Percentiles rank a stretch among this genome's conserved stretches.
These are phyloP conservation scores for Cheilosia urbana DNA, from an alignment of 2,888 invertebrate species.

Conservation along the genomic window DNA sequence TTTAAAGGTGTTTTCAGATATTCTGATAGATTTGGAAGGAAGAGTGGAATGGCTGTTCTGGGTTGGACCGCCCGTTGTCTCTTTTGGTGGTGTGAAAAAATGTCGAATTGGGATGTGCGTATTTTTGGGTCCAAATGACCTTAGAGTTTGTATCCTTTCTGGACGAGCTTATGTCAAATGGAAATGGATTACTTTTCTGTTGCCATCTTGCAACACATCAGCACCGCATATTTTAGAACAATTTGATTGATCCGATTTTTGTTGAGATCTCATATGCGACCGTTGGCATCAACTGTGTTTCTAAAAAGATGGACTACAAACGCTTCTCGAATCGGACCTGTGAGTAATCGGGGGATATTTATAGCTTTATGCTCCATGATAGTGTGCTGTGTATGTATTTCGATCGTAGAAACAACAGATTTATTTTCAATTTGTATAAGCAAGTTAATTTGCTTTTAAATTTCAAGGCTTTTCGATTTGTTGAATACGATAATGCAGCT, in stretches of 20 bases:
- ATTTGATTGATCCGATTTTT: not conserved
- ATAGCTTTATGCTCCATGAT: slow-evolving; percentile 22
- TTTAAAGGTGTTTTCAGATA: slow-evolving; percentile 30
- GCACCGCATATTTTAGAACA: not conserved
- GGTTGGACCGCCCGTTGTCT: slow-evolving; percentile 9
- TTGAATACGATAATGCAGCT: not conserved
- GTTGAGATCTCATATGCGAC: not conserved
- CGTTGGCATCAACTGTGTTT: not conserved
- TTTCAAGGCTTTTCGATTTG: slow-evolving; percentile 39
- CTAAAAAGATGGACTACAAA: slow-evolving; percentile 2
- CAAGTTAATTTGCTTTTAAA: slow-evolving; percentile 46
- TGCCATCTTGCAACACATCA: not conserved
- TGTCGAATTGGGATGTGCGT: not conserved
- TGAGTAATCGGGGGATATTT: slow-evolving; percentile 37
- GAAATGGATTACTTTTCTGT: slow-evolving; percentile 1
- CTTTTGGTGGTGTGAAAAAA: not conserved
- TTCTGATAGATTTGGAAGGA: slow-evolving; percentile 5
- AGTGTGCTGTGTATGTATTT: slow-evolving; percentile 15
- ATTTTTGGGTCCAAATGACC: slow-evolving; percentile 37
- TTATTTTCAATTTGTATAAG: slow-evolving; percentile 35
- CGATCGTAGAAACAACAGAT: slow-evolving; percentile 45
- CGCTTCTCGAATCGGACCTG: not conserved
- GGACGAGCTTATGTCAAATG: not conserved
- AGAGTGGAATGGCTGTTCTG: not conserved
- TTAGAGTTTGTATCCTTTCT: slow-evolving; percentile 1